phyloP scores from a whole-genome alignment of 2,113 vertebrate species.

The Xerus inauris region DNA sequence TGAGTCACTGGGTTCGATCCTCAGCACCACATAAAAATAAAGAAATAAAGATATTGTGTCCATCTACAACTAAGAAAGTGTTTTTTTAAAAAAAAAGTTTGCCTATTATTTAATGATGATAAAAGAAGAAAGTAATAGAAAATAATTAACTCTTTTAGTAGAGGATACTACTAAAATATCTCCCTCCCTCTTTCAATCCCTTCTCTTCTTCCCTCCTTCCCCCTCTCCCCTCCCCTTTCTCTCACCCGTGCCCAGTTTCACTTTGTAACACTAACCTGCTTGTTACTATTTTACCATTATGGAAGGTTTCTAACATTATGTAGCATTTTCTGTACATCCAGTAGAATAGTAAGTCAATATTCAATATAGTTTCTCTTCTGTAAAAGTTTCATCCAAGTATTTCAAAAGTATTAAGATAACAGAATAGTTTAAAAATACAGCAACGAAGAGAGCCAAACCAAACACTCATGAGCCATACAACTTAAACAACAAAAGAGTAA shows the following conservation, averaged over 20 bases:
- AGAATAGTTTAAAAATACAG: background rate
- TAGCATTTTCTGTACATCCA: background rate
- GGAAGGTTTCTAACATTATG: background rate
- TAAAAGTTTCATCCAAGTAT: slow-evolving; percentile 29
- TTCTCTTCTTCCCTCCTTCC: too few species aligned
- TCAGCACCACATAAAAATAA: too few species aligned
- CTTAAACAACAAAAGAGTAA: background rate
- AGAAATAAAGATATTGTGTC: too few species aligned
- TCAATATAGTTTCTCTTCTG: background rate
- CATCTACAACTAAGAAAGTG: too few species aligned
- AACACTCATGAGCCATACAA: background rate
- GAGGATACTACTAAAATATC: background rate
- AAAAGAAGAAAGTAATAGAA: background rate
- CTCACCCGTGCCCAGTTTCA: too few species aligned
- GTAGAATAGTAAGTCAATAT: background rate
- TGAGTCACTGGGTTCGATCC: too few species aligned
- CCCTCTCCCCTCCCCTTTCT: too few species aligned
- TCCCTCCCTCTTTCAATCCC: too few species aligned
- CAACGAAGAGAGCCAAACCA: background rate
- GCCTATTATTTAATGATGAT: background rate
- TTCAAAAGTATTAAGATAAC: background rate
- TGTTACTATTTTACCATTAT: background rate
- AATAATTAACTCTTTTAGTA: background rate
- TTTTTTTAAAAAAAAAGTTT: too few species aligned
- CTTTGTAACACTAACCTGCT: background rate